phyloP scores from a whole-genome alignment of 2,888 invertebrate genomes.

The Dilophus febrilis region DNA sequence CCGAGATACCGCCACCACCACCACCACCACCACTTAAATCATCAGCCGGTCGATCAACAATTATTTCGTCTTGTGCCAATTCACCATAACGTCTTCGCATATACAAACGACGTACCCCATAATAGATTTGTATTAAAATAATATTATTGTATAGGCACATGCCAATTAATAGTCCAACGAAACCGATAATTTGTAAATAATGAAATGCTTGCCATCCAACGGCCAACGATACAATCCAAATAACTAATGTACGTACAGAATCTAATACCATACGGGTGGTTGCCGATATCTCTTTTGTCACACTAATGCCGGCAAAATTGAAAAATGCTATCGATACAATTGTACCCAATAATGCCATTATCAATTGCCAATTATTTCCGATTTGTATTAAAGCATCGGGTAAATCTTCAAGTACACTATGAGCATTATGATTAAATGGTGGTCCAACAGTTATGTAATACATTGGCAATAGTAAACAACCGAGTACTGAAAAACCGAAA shows the following conservation, averaged over 20 bases:
- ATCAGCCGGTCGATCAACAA: constrained; percentile 21
- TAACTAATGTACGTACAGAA: constrained; percentile 72
- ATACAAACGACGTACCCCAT: constrained; percentile 13
- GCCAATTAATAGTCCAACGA: constrained; percentile 55
- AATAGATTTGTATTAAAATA: constrained; percentile 24
- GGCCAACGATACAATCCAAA: constrained; percentile 67
- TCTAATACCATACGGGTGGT: constrained; percentile 83
- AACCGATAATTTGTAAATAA: constrained; percentile 62
- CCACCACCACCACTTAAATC: neutral
- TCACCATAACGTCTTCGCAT: constrained; percentile 19
- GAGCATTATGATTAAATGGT: constrained; percentile 60
- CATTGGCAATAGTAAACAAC: constrained; percentile 52
- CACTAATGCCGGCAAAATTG: constrained; percentile 80
- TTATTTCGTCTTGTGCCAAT: constrained; percentile 11
- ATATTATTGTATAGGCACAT: constrained; percentile 69
- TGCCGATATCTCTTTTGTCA: constrained; percentile 86
- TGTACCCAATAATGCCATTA: constrained; percentile 47
- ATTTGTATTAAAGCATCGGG: constrained; percentile 75
- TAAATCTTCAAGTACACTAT: constrained; percentile 64
- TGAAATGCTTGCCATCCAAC: constrained; percentile 68
- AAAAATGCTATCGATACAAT: constrained; percentile 81
- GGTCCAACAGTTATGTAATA: constrained; percentile 61
- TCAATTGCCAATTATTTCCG: constrained; percentile 29
- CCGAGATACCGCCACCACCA: no score
- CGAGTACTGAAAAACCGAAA: constrained; percentile 49